Percentiles rank a stretch among this genome's conserved stretches.
phyloP scores from a whole-genome alignment of 2,113 vertebrate species.

The Pangasianodon gigas region DNA sequence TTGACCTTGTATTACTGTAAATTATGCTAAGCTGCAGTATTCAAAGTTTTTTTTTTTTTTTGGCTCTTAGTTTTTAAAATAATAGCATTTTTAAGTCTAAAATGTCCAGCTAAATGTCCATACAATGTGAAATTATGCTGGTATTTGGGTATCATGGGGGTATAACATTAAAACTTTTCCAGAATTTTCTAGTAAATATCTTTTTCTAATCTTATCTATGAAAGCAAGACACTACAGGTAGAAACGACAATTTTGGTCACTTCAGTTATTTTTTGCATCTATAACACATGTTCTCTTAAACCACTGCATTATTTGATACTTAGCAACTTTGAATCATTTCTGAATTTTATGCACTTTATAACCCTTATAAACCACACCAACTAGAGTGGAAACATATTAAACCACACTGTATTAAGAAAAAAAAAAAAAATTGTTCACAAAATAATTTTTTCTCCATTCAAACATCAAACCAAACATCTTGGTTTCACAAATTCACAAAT shows the following conservation, averaged over 20 bases:
- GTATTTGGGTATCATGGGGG: neutral
- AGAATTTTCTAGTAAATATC: neutral
- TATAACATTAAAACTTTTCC: neutral
- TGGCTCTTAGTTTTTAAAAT: neutral
- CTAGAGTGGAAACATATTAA: neutral
- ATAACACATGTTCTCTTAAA: neutral
- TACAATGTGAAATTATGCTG: neutral
- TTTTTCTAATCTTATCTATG: neutral
- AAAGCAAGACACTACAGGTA: neutral
- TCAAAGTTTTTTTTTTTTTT: neutral
- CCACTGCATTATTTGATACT: neutral
- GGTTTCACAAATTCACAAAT: neutral
- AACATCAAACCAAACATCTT: neutral
- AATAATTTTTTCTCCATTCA: neutral
- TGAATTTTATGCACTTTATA: neutral
- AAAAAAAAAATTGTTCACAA: neutral
- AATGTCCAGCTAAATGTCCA: neutral
- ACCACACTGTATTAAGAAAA: neutral
- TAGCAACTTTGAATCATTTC: neutral
- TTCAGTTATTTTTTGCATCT: too few relatives aligned
- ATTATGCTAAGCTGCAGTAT: neutral
- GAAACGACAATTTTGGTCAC: too few relatives aligned
- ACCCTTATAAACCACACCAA: neutral
- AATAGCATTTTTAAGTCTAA: neutral
- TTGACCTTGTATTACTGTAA: neutral